Conservation (phyloP, 2,113 vertebrate genomes). For the Hypocryptadius cinnamomeus region DNA sequence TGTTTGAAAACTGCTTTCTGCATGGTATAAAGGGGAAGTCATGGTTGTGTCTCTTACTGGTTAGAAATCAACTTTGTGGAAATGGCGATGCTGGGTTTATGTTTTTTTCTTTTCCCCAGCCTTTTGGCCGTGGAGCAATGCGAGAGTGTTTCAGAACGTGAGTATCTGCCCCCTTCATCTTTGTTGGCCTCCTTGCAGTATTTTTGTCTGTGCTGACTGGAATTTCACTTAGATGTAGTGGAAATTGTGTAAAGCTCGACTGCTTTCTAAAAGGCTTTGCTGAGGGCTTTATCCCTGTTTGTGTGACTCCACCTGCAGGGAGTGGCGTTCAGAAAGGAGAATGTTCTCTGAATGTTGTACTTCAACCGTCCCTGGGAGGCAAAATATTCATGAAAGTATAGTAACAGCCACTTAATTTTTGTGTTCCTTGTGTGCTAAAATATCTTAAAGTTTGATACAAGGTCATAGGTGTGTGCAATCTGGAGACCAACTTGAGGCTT, state of each 20-base stretch:
- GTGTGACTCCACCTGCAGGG: not conserved
- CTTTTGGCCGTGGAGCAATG: constrained; percentile 95
- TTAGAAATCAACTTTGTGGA: not conserved
- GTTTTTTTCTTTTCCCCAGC: constrained; percentile 65
- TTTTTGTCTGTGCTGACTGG: not conserved
- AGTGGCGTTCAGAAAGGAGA: not conserved
- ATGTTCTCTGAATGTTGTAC: not conserved
- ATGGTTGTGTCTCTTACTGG: not conserved
- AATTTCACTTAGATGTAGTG: not conserved
- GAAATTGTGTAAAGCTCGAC: accelerated
- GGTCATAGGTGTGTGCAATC: not conserved
- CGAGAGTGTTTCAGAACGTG: constrained; percentile 95
- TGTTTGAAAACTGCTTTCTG: not conserved
- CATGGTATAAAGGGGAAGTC: not conserved
- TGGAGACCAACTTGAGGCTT: not conserved
- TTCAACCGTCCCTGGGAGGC: not conserved
- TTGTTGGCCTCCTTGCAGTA: not conserved
- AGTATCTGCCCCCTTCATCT: constrained; percentile 57
- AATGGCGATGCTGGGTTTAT: not conserved
- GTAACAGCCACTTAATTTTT: not conserved
- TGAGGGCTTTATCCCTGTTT: not conserved
- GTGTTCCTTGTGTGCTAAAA: not conserved
- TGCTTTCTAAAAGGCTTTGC: not conserved
- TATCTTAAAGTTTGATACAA: not conserved
- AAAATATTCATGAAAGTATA: not conserved